Evolutionary conservation across 2,797 vertebrate species (phyloP).

Genomic region (Chrysolophus pictus): DNA sequence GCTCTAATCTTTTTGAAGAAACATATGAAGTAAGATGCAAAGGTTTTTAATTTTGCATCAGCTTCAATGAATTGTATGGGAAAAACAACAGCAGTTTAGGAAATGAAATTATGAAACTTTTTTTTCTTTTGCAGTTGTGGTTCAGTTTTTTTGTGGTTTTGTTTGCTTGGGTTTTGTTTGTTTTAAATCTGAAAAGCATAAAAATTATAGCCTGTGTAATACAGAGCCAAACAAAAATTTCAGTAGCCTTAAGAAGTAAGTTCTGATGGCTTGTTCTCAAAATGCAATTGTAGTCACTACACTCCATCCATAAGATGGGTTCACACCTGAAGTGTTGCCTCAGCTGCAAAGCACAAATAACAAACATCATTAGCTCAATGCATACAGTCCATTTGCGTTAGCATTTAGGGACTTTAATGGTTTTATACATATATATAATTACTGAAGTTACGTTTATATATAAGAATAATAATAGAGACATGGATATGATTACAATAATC

Average conservation of each 20-base stretch:
- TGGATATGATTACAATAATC: not conserved
- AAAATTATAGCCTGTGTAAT: slow-evolving; percentile 7
- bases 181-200: not conserved
- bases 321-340: not conserved
- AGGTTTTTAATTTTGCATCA: not conserved
- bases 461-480: not conserved
- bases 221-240: not conserved
- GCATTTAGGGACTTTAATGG: not conserved
- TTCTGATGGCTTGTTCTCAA: slow-evolving; percentile 11
- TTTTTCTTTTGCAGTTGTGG: slow-evolving; percentile 29
- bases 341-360: not conserved
- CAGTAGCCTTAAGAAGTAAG: not conserved
- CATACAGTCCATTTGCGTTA: not conserved
- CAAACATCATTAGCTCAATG: not conserved
- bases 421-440: not conserved
- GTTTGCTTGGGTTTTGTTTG: not conserved
- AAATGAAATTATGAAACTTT: not conserved
- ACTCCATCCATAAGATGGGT: not conserved
- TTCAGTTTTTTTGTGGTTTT: not conserved
- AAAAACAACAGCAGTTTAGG: slow-evolving; percentile 11
- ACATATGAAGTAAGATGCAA: not conserved
- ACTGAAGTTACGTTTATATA: not conserved
- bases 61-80: not conserved
- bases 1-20: not conserved
- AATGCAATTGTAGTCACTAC: not conserved